phyloP scores from a whole-genome alignment of 2,113 vertebrate species.

The Trinectes maculatus region DNA sequence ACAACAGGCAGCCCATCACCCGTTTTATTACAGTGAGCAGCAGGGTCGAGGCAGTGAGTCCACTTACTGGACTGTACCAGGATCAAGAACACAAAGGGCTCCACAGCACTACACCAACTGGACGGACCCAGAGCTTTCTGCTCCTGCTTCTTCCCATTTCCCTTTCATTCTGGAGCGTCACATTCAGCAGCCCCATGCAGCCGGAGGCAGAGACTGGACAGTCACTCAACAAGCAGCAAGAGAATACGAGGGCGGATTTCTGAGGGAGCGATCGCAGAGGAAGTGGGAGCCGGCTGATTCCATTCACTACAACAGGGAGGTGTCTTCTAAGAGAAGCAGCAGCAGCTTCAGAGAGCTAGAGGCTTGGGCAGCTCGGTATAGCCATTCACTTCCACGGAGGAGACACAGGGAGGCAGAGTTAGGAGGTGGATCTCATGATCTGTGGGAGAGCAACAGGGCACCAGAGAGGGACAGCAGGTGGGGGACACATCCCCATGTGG shows the following conservation, averaged over 20 bases:
- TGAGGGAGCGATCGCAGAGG: constrained; percentile 65
- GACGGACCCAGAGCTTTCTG: constrained; percentile 43
- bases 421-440: constrained; percentile 45
- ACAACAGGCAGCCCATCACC: constrained; percentile 58
- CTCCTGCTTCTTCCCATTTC: constrained; percentile 55
- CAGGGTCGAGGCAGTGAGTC: constrained; percentile 60
- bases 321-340: constrained; percentile 56
- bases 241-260: constrained; percentile 61
- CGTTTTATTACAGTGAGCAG: constrained; percentile 53
- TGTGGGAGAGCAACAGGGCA: constrained; percentile 45
- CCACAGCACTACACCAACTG: constrained; percentile 64
- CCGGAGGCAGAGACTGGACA: constrained; percentile 64
- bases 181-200: constrained; percentile 43
- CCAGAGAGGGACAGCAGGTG: constrained; percentile 45
- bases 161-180: constrained; percentile 56
- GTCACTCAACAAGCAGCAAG: constrained; percentile 41
- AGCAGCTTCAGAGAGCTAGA: constrained; percentile 76
- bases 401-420: constrained; percentile 66
- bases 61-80: constrained; percentile 62
- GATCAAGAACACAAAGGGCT: constrained; percentile 61
- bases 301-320: constrained; percentile 57
- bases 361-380: constrained; percentile 76
- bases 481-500: constrained; percentile 32
- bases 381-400: constrained; percentile 76
- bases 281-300: constrained; percentile 64